Evolutionary conservation across 2,113 vertebrate genomes (phyloP).

Genomic region (Archilochus colubris): DNA sequence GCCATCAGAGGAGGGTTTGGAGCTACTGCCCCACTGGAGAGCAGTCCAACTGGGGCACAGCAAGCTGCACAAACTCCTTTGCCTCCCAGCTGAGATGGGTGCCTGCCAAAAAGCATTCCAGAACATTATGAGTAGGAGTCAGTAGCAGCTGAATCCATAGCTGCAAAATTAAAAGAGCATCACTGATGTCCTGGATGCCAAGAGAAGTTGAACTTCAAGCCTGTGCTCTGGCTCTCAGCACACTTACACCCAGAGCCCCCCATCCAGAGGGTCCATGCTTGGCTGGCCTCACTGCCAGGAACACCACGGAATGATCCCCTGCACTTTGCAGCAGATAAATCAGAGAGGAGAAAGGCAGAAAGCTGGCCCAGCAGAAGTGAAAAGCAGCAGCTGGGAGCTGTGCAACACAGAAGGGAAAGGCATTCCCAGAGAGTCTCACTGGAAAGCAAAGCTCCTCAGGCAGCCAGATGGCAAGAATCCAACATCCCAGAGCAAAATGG

Average conservation of each 20-base stretch:
- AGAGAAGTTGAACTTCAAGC: neutral
- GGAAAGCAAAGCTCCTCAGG: neutral
- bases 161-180: neutral
- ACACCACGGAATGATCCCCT: accelerated
- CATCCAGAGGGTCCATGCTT: neutral
- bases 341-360: neutral
- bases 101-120: neutral
- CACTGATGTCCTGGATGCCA: neutral
- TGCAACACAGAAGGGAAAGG: neutral
- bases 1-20: neutral
- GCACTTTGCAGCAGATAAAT: neutral
- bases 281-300: neutral
- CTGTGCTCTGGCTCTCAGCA: neutral
- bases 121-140: neutral
- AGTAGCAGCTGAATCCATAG: neutral
- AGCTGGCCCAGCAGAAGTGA: neutral
- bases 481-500: neutral
- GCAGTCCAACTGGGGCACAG: accelerated
- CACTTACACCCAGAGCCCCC: neutral
- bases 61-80: accelerated
- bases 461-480: neutral
- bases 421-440: neutral
- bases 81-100: neutral
- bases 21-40: neutral
- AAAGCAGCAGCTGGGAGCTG: neutral